phyloP scores from a whole-genome alignment of 2,113 vertebrate species.

The Protomyctophum bolini region DNA sequence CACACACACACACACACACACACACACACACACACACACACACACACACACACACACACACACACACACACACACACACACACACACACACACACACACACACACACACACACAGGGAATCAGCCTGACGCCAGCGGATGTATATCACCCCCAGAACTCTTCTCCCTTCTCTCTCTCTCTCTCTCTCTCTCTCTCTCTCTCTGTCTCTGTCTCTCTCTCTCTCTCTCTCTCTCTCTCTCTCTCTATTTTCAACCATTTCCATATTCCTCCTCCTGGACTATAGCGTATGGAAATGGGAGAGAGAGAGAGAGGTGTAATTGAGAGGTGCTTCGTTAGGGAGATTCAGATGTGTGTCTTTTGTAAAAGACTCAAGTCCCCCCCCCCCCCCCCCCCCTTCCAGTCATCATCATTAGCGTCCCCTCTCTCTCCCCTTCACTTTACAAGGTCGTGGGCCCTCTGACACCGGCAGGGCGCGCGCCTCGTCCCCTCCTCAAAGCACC shows the following conservation, averaged over 20 bases:
- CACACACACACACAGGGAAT: too few relatives aligned
- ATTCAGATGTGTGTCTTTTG: conserved; percentile 69
- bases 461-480: conserved; percentile 43
- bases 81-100: conserved; percentile 1
- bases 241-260: conserved; percentile 66
- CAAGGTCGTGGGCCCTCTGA: conserved; percentile 60
- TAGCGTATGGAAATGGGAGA: conserved; percentile 65
- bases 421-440: conserved; percentile 51
- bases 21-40: conserved; percentile 12
- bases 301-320: conserved; percentile 64
- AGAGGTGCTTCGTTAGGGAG: conserved; percentile 70
- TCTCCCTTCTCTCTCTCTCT: not conserved
- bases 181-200: conserved; percentile 44
- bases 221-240: conserved; percentile 30
- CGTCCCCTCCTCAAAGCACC: conserved; percentile 55
- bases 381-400: conserved; percentile 10
- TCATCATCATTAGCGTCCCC: conserved; percentile 63
- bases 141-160: conserved; percentile 6
- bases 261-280: conserved; percentile 67
- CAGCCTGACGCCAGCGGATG: conserved; percentile 57
- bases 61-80: too few relatives aligned
- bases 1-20: too few relatives aligned
- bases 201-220: conserved; percentile 19
- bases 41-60: too few relatives aligned
- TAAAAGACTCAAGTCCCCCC: conserved; percentile 26